Conservation (phyloP, 2,888 invertebrate species). For the Eupithecia vulgata region DNA sequence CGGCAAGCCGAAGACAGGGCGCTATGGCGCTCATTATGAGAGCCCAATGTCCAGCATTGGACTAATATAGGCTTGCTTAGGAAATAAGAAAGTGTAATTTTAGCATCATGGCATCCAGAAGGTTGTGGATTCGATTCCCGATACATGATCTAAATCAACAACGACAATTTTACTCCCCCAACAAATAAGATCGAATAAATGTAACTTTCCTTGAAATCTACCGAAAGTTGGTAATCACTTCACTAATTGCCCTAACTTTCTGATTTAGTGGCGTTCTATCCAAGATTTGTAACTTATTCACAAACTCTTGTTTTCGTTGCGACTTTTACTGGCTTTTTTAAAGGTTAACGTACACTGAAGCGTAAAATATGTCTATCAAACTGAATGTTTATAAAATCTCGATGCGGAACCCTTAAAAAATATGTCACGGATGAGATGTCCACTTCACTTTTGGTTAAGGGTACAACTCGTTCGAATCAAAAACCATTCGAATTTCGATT, state of each 20-base stretch:
- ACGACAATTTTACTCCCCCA: constrained; percentile 2
- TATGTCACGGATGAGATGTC: too few species aligned
- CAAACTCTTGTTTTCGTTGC: constrained; percentile 43
- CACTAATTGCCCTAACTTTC: constrained; percentile 42
- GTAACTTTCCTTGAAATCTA: background rate
- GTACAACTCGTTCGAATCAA: too few species aligned
- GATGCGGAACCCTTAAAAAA: too few species aligned
- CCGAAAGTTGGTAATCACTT: constrained; percentile 34
- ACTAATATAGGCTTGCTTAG: too few species aligned
- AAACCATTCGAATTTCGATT: too few species aligned
- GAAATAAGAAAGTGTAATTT: too few species aligned
- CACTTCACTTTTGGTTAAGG: too few species aligned
- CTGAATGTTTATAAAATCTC: too few species aligned
- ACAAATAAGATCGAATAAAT: constrained; percentile 4
- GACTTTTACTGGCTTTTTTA: constrained; percentile 30
- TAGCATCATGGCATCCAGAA: background rate
- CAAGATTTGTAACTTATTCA: constrained; percentile 38
- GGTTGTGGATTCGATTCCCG: background rate
- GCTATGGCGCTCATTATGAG: too few species aligned
- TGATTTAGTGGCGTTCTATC: constrained; percentile 37
- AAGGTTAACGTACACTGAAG: constrained; percentile 8
- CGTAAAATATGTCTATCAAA: too few species aligned
- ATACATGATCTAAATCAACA: background rate
- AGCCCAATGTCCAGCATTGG: too few species aligned
- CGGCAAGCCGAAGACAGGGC: too few species aligned